phyloP scores from a whole-genome alignment of 2,797 vertebrate species.

The Spinus pinus region DNA sequence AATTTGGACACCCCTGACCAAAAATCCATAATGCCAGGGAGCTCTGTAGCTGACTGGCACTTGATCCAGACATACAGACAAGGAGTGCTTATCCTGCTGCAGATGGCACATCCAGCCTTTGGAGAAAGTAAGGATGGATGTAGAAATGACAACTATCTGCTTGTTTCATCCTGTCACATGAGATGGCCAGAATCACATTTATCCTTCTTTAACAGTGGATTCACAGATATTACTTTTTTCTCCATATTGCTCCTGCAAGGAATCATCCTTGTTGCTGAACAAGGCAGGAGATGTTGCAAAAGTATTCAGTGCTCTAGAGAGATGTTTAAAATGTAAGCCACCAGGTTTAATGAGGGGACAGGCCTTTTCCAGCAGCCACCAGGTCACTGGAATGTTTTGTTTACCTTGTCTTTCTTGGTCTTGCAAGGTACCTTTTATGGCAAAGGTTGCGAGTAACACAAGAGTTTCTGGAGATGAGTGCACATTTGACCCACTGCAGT shows the following conservation, averaged over 20 bases:
- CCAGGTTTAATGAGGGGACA: not conserved
- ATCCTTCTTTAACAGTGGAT: not conserved
- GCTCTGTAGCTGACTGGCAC: not conserved
- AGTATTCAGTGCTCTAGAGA: not conserved
- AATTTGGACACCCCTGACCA: not conserved
- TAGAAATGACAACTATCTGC: not conserved
- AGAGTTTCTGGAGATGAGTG: not conserved
- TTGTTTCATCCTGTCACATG: not conserved
- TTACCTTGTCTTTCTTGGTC: not conserved
- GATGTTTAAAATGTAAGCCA: not conserved
- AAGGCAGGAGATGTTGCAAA: not conserved
- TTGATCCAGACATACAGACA: not conserved
- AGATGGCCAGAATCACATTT: not conserved
- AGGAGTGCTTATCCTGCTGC: fast-evolving
- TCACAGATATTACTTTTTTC: not conserved
- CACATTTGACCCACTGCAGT: not conserved
- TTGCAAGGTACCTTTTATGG: not conserved
- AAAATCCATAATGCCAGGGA: not conserved
- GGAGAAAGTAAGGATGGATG: not conserved
- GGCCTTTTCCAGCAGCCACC: not conserved
- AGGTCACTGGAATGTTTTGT: not conserved
- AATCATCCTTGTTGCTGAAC: not conserved
- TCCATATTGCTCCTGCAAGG: not conserved
- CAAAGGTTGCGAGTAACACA: fast-evolving
- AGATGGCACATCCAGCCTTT: not conserved